phyloP scores from a whole-genome alignment of 2,888 invertebrate species.

The Drosophila fulvimacula region DNA sequence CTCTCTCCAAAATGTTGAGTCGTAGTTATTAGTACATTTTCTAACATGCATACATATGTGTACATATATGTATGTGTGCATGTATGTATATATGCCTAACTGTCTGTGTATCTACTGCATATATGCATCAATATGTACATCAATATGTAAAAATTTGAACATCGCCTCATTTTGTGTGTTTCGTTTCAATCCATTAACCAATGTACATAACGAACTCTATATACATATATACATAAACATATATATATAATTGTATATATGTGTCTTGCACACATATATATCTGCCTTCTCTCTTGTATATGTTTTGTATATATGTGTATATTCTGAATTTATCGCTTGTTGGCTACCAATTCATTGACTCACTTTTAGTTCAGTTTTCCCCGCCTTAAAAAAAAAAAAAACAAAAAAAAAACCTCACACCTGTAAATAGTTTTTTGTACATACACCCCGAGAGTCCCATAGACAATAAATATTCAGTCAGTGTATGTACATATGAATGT shows the following conservation, averaged over 20 bases:
- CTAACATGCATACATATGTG: constrained; percentile 19
- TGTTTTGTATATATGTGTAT: constrained; percentile 12
- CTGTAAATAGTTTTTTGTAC: constrained; percentile 24
- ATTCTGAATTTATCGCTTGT: constrained; percentile 37
- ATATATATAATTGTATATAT: constrained; percentile 18
- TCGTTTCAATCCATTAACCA: constrained; percentile 15
- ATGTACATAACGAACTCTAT: constrained; percentile 16
- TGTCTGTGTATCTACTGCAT: constrained; percentile 22
- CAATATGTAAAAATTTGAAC: constrained; percentile 14
- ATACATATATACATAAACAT: constrained; percentile 23
- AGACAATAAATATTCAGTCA: constrained; percentile 6
- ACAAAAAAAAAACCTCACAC: not conserved
- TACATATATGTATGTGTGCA: constrained; percentile 9
- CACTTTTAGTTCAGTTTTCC: constrained; percentile 12
- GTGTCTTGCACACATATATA: constrained; percentile 23
- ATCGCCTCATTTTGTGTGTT: constrained; percentile 12
- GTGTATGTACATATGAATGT: constrained; percentile 37
- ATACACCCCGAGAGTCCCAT: constrained; percentile 8
- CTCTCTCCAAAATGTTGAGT: constrained; percentile 41
- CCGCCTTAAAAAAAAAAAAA: not conserved
- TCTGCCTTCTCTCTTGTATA: constrained; percentile 4
- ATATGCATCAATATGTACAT: constrained; percentile 18
- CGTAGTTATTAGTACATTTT: constrained; percentile 57
- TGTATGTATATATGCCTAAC: constrained; percentile 6
- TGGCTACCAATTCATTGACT: constrained; percentile 33